Base-by-base conservation (phyloP, 2,113 vertebrate species). In the Cyprinus carpio region DNA sequence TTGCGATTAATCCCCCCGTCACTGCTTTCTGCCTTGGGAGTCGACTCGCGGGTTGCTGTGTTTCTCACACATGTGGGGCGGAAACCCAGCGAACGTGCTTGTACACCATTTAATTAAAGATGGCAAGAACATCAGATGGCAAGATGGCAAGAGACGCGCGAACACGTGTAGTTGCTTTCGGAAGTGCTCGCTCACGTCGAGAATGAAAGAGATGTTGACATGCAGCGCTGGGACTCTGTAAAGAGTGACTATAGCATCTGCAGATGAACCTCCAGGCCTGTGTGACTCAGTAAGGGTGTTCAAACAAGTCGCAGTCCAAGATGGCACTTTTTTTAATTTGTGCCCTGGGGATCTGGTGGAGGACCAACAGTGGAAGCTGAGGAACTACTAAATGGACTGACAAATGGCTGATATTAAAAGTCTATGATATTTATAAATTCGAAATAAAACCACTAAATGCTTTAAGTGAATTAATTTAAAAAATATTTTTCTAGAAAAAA, bases 1-100 rank as follows among this genome's bases (percentile, higher is more conserved):
- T 90, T 92, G 89, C 86, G 87, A 88, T 92, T 92, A 93, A 92
- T 93, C 91, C 90, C 85, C 84, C 77, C 51, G 71, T 76, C 64
- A 43, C 67, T 29, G 49, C 49, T 76, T 49, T 76, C 25, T 51
- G 86, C 69, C 83, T 40, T 10, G 2, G 81, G 78, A 84, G 64
- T 65, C 60, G 18, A 54, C 62, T 76, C 20, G 27, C 11, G 62
- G 15, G 40, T 29, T 67, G 43, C 79, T 46, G 62, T 27, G 58
- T 81, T 29, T 75, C 40, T 65, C 80, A 46, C 62, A 69, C n/a
- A 51, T 11, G 27, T 18, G 6, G 64, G 79, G 80, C 27, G 80
- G 80, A 81, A 81, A 69, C 80, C 18, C 67, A 4, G 23, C 20
- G 31, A 54, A 83, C 29, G 29, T 72, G 29, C 81, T 71, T 83